Percentiles rank a stretch among this genome's conserved stretches.
Conservation (phyloP, 2,888 invertebrate species). For the Oscheius sp. region DNA sequence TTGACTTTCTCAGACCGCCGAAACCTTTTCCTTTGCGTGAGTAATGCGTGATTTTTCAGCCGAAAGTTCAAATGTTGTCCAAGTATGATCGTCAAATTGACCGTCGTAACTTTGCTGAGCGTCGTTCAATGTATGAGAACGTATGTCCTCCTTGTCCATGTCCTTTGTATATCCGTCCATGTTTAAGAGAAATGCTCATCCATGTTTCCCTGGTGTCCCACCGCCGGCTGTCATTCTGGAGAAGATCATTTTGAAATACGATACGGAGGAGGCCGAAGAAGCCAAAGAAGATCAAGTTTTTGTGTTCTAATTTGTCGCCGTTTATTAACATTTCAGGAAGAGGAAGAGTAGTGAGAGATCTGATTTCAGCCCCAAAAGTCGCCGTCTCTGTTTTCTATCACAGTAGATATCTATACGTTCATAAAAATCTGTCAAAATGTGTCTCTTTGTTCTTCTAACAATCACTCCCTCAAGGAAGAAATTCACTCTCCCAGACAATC, state of each 20-base stretch:
- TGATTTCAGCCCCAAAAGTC: too few relatives aligned
- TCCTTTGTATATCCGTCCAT: background rate
- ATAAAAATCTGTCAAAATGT: background rate
- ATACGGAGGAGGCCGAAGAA: slow-evolving; percentile 48
- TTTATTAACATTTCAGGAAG: background rate
- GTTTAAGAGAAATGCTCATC: slow-evolving; percentile 63
- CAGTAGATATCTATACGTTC: background rate
- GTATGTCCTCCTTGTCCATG: slow-evolving; percentile 40
- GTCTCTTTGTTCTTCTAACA: too few relatives aligned
- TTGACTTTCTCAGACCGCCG: slow-evolving; percentile 73
- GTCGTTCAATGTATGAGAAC: slow-evolving; percentile 65
- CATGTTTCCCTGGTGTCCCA: slow-evolving; percentile 68
- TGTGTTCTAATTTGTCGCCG: background rate
- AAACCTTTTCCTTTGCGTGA: slow-evolving; percentile 40
- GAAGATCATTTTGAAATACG: slow-evolving; percentile 44
- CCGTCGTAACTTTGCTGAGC: slow-evolving; percentile 77
- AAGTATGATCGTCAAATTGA: slow-evolving; percentile 98
- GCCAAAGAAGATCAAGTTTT: background rate
- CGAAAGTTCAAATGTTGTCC: slow-evolving; percentile 97
- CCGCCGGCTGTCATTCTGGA: slow-evolving; percentile 62
- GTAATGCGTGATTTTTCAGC: slow-evolving; percentile 73
- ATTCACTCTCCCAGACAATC: too few relatives aligned
- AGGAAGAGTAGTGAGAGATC: background rate
- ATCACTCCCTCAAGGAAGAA: too few relatives aligned
- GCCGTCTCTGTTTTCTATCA: slow-evolving; percentile 5